Evolutionary conservation across 2,113 vertebrate species (phyloP).

Genomic region (Euleptes europaea): DNA sequence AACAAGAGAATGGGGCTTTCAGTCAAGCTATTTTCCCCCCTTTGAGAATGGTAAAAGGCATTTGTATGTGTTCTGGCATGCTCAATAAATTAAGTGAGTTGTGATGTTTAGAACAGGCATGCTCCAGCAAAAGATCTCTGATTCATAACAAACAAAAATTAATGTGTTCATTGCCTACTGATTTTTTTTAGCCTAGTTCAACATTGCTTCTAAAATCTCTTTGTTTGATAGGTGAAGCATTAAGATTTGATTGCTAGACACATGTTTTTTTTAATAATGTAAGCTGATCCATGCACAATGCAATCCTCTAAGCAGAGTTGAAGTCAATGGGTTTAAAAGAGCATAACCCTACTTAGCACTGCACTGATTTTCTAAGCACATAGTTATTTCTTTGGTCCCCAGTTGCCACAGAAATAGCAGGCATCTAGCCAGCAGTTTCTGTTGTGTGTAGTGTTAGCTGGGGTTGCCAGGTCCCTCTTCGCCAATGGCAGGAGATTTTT

Average conservation of each 20-base stretch:
- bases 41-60: slow-evolving; percentile 44
- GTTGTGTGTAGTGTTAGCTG: neutral
- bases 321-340: too few species aligned
- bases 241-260: neutral
- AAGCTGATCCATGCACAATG: neutral
- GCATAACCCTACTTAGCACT: too few species aligned
- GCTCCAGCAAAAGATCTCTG: slow-evolving; percentile 24
- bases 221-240: neutral
- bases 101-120: slow-evolving; percentile 30
- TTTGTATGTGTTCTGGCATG: slow-evolving; percentile 52
- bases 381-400: neutral
- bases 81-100: slow-evolving; percentile 14
- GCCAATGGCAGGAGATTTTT: too few species aligned
- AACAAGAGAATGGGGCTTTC: slow-evolving; percentile 33
- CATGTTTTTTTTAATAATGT: neutral
- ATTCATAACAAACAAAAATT: neutral
- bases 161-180: neutral
- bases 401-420: neutral
- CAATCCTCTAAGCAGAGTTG: neutral
- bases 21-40: slow-evolving; percentile 38
- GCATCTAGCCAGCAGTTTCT: neutral
- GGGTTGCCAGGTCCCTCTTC: too few species aligned
- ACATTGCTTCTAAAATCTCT: neutral
- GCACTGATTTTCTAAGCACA: neutral
- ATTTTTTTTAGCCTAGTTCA: neutral